phyloP scores from a whole-genome alignment of 2,797 vertebrate genomes.

The Centropyge bicolor region DNA sequence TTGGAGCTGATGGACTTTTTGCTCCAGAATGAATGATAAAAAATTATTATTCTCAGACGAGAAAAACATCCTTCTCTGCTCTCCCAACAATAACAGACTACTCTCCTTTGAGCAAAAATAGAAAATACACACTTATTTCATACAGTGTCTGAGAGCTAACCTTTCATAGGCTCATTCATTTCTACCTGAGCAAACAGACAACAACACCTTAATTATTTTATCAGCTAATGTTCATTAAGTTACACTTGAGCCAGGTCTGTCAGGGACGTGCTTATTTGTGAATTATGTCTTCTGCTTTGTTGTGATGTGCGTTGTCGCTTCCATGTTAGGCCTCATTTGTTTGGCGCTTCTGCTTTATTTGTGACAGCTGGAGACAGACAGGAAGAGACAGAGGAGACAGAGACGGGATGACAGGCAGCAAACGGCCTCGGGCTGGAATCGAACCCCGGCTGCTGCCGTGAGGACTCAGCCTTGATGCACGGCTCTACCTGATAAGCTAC shows the following conservation, averaged over 20 bases:
- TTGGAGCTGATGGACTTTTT: background rate
- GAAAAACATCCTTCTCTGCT: background rate
- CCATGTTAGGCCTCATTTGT: background rate
- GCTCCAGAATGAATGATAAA: background rate
- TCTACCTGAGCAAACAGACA: background rate
- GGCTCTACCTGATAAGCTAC: no score
- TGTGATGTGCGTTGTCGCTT: background rate
- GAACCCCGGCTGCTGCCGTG: no score
- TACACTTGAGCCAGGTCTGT: background rate
- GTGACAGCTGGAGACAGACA: no score
- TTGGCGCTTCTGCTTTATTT: no score
- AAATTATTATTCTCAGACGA: background rate
- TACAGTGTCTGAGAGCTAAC: background rate
- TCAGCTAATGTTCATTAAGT: background rate
- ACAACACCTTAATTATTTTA: no score
- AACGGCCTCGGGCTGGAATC: no score
- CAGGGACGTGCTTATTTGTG: background rate
- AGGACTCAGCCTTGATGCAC: no score
- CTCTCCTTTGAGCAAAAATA: background rate
- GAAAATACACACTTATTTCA: background rate
- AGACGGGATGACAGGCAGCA: no score
- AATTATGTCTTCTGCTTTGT: background rate
- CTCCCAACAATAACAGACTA: background rate
- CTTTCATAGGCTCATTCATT: background rate
- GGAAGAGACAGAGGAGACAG: no score